These are phyloP conservation scores for Tapirus terrestris DNA, from an alignment of 2,113 vertebrate genomes.

Conservation along the genomic window DNA sequence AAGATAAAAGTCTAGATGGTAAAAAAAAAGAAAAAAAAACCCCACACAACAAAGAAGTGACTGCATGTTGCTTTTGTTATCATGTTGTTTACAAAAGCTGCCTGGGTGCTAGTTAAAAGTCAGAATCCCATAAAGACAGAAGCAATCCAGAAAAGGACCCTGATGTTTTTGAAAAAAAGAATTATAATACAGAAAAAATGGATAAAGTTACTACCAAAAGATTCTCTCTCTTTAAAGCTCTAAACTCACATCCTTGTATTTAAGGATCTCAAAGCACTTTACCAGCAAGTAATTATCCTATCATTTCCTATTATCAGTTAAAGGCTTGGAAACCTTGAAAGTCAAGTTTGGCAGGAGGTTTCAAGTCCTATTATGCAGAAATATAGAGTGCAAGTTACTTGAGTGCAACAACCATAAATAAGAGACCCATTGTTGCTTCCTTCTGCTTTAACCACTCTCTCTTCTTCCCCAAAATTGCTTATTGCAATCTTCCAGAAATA, in stretches of 20 bases:
- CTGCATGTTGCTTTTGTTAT: slow-evolving; percentile 66
- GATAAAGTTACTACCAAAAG: slow-evolving; percentile 50
- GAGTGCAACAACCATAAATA: not conserved
- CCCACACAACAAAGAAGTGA: slow-evolving; percentile 56
- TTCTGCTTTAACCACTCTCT: not conserved
- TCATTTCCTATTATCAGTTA: not conserved
- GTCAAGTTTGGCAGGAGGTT: not conserved
- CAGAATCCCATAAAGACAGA: slow-evolving; percentile 59
- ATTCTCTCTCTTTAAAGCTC: not conserved
- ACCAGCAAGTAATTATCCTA: slow-evolving; percentile 17
- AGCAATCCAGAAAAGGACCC: slow-evolving; percentile 37
- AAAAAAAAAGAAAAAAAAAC: not conserved
- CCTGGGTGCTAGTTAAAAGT: slow-evolving; percentile 56
- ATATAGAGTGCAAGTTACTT: not conserved
- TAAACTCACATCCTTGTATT: slow-evolving; percentile 28
- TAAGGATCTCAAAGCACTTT: slow-evolving; percentile 50
- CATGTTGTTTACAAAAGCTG: slow-evolving; percentile 61
- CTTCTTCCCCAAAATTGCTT: not conserved
- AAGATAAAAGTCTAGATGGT: slow-evolving; percentile 58
- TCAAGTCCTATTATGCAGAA: not conserved
- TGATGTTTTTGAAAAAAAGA: slow-evolving; percentile 24
- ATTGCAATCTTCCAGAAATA: not conserved
- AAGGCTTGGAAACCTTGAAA: not conserved
- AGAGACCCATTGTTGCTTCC: not conserved
- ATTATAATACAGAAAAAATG: slow-evolving; percentile 44